Evolutionary conservation across 2,797 vertebrate genomes (phyloP).

Genomic region (Diplodus sargus): DNA sequence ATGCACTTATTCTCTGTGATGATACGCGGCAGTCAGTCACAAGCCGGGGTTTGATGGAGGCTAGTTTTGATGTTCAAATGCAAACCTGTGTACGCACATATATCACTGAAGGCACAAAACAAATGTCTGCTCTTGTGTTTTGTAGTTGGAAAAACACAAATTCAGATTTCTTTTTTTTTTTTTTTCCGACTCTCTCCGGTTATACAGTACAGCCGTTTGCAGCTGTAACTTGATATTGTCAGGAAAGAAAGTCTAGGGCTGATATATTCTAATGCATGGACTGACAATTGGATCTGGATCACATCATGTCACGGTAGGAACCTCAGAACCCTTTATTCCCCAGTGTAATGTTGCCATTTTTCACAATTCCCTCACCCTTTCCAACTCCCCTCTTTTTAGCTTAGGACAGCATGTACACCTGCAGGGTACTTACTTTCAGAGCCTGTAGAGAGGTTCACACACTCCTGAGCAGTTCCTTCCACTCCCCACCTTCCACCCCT

Average conservation of each 20-base stretch:
- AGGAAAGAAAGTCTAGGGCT: not conserved
- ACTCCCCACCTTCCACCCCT: not conserved
- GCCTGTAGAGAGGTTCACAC: no score
- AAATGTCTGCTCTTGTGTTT: conserved; percentile 16
- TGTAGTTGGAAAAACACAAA: conserved; percentile 17
- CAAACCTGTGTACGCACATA: not conserved
- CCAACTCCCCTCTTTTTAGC: not conserved
- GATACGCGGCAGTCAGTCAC: conserved; percentile 14
- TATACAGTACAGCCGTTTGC: conserved; percentile 4
- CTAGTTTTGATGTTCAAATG: conserved; percentile 35
- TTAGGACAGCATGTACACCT: not conserved
- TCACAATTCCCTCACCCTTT: not conserved
- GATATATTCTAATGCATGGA: conserved; percentile 5
- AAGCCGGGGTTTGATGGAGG: conserved; percentile 8
- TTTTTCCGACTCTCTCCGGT: not conserved
- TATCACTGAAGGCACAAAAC: conserved; percentile 7
- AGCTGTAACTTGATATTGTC: not conserved
- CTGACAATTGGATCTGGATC: not conserved
- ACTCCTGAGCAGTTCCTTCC: not conserved
- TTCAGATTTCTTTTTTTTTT: not conserved
- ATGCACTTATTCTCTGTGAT: conserved; percentile 20
- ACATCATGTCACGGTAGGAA: not conserved
- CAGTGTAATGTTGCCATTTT: conserved; percentile 1
- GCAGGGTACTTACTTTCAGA: not conserved
- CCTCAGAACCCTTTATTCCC: not conserved